Base-by-base conservation (phyloP, 2,888 invertebrate genomes). In the Cosmopolites sordidus region DNA sequence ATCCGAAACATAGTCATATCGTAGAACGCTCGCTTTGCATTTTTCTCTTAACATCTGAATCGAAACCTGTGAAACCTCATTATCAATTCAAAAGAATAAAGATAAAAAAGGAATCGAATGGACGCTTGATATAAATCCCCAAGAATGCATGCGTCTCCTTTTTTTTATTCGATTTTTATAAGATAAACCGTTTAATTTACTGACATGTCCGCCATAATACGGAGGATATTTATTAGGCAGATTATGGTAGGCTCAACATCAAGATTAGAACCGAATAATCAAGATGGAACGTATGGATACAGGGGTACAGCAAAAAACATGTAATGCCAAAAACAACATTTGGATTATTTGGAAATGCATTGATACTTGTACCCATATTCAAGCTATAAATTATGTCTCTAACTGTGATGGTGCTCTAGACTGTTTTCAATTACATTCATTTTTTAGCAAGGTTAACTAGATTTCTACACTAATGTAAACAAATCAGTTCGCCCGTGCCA, bases 251-350 rank as follows among this genome's bases (percentile, higher is more conserved):
- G 44, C 48, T 37, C 40, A 15, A 42, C 39, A 58, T 58, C 58
- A 58, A 66, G 64, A 68, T 68, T 66, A 64, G 64, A 67, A 66
- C 64, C 62, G 62, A 66, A 67, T 66, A 65, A 62, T 66, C 65
- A 67, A 64, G 43, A 67, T 16, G 40, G 29, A 9, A 47, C 29
- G 12, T 6, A 22, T 6, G 6, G 30, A 6, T 46, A 46, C 46
- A 38, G 14, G 46, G 38, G 46, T 22, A 22, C n/a, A n/a, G n/a
- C n/a, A n/a, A n/a, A n/a, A n/a, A n/a, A n/a, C n/a, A n/a, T n/a
- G n/a, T n/a, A n/a, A n/a, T n/a, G n/a, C n/a, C n/a, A n/a, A n/a
- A n/a, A n/a, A n/a, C n/a, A n/a, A n/a, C n/a, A n/a, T n/a, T n/a
- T n/a, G n/a, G n/a, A n/a, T n/a, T n/a, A n/a, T n/a, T n/a, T n/a